Base-by-base conservation (phyloP, 2,797 vertebrate genomes). In the Eulemur mongoz region DNA sequence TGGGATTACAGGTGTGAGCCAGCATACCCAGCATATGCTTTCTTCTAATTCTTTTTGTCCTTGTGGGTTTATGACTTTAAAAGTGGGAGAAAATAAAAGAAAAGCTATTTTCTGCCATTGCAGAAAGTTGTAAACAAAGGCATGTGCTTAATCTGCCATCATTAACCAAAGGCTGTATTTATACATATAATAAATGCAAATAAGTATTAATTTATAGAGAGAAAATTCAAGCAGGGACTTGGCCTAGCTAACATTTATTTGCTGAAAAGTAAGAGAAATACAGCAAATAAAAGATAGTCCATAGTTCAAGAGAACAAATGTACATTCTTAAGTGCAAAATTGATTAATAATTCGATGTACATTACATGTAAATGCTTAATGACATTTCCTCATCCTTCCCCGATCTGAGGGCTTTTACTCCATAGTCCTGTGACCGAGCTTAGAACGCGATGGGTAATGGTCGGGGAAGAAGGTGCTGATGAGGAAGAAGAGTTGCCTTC, bases 151-250 rank as follows among this genome's bases (percentile, higher is more conserved):
- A 40, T 78, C 17, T 84, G 32, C 20, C 3, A 76, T 80, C n/a
- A 91, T 78, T 85, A 89, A 85, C 50, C 27, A 38, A 88, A 91
- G 2, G 10, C 13, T 59, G 9, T 86, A 73, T 35, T 73, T 87
- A 43, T 40, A 84, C 59, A 27, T 70, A 76, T 22, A 63, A 50
- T 88, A 45, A 92, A 69, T 65, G 27, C 50, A 78, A 73, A 59
- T 61, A 87, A 93, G 4, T 81, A 27, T 76, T 82, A 90, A 86
- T 75, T 63, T 75, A 57, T 20, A 52, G 83, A 86, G 54, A 84
- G 35, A 93, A 84, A 91, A 96, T 50, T 93, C 27, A 93, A 91
- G 67, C 10, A 88, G 22, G 6, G 20, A 85, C 18, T 84, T 65
- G 13, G 43, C n/a, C 35, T 73, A 83, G 6, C 79, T 73, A 84